Evolutionary conservation across 1,140 invertebrate species (phyloP), one percentile per base, ranked within the genome.

Genomic region (Orchesella cincta): DNA sequence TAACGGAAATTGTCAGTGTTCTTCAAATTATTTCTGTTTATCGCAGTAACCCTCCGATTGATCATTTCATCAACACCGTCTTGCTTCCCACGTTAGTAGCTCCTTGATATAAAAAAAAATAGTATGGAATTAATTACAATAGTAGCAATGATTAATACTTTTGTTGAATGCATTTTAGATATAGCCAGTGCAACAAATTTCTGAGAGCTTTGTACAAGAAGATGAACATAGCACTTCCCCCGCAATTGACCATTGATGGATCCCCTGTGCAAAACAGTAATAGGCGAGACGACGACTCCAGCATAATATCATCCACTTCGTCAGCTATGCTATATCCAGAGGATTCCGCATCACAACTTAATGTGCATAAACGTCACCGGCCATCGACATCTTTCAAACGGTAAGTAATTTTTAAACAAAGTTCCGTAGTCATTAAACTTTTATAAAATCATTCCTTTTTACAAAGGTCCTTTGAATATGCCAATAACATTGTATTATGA

Each of bases 21-120:
- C 36, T 79, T 18, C 76, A 76, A 31, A 34, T 79, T 1, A 72
- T 79, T 26, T 26, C 75, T 23, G 75, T 36, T 67, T 79, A 76
- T 46, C 26, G 36, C 26, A 76, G 54, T 5, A 34, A 79, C n/a
- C 57, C 75, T n/a, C 70, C 36, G 2, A 72, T 79, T 51, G 23
- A 74, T 2, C 36, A 74, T 54, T 79, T 79, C 35, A 23, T 79
- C 0, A 39, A 36, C 0, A 29, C 73, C 16, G 62, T 73, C 26
- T 36, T 79, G 18, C 31, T 76, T 20, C 29, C 64, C 0, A 72
- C 39, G 75, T 79, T 73, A 79, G 78, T 73, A 33, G n/a, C n/a
- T n/a, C n/a, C n/a, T n/a, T n/a, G n/a, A n/a, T n/a, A n/a, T n/a
- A 20, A 70, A 23, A 8, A 3, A 51, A 28, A 35, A 23, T 36